Base-by-base conservation (phyloP, 2,113 vertebrate genomes). In the Oreochromis spilurus region DNA sequence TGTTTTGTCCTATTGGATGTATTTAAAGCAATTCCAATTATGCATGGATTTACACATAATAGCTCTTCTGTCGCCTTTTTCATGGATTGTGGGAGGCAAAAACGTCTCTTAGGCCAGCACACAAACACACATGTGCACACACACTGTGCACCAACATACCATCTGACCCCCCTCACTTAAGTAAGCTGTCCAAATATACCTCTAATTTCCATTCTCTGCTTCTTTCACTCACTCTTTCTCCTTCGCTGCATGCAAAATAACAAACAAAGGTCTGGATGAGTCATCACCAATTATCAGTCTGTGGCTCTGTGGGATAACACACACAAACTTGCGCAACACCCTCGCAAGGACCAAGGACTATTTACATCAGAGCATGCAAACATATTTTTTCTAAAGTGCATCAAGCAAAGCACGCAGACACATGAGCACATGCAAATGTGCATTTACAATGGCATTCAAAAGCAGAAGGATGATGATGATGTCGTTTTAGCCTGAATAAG, bases 261-360 rank as follows among this genome's bases (percentile, higher is more conserved):
- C 72, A 84, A 83, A 60, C 58, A 81, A 87, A 90, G 75, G 84
- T 88, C 79, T 83, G 29, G 14, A 84, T 95, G 94, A 94, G 88
- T 93, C 93, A 93, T 84, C 80, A 6, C 53, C 67, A 87, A 91
- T 88, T 89, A 92, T 83, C 89, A 83, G 79, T 92, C 85, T 75
- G 81, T 53, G 87, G 81, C 54, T 87, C 36, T 54, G 36, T 82
- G 67, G 31, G 62, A 82, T 31, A 50, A 82, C 16, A 85, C 16
- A 83, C 52, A 81, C 62, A 48, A 43, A 21, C 65, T 58, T 52
- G 7, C 2, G 38, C 55, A 29, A 75, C 21, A 10, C 26, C 72
- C 72, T 77, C 10, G 4, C n/a, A 10, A 58, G 48, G 40, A 88
- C 67, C 60, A 31, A 72, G 45, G 16, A 36, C 72, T 81, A 31